Conservation (phyloP, 2,797 vertebrate species). For the Syngnathus rostellatus region DNA sequence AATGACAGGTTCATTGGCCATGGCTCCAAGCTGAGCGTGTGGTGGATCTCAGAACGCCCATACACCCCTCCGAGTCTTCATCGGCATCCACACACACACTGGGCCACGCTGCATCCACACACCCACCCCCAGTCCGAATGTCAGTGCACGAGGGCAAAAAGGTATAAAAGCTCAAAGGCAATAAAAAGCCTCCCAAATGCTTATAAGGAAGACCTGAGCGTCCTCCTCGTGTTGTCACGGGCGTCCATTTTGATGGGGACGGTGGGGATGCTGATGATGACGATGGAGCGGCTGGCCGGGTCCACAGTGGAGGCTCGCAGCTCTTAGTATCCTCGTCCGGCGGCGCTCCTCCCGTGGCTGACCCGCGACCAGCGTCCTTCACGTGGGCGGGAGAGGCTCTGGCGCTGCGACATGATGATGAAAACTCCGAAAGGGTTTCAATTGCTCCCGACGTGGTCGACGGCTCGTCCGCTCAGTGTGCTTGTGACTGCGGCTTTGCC, state of each 20-base stretch:
- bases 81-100: background rate
- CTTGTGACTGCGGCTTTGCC: background rate
- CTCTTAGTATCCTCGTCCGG: background rate
- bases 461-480: background rate
- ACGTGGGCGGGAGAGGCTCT: background rate
- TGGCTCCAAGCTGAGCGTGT: conserved; percentile 70
- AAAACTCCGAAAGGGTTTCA: background rate
- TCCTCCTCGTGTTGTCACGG: background rate
- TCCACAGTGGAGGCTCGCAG: background rate
- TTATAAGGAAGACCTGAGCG: background rate
- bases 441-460: background rate
- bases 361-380: background rate
- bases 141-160: background rate
- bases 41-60: conserved; percentile 31
- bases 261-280: too few species aligned
- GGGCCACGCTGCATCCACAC: background rate
- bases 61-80: conserved; percentile 27
- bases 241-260: conserved; percentile 4
- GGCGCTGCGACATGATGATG: background rate
- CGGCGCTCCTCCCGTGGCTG: background rate
- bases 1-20: conserved; percentile 94
- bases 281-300: background rate
- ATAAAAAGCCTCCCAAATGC: background rate
- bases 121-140: background rate
- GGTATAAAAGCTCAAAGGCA: background rate